A percentile compares a stretch with the other conserved stretches of the same genome.
phyloP scores from a whole-genome alignment of 1,140 invertebrate species.

The Mycetomoellerius zeteki region DNA sequence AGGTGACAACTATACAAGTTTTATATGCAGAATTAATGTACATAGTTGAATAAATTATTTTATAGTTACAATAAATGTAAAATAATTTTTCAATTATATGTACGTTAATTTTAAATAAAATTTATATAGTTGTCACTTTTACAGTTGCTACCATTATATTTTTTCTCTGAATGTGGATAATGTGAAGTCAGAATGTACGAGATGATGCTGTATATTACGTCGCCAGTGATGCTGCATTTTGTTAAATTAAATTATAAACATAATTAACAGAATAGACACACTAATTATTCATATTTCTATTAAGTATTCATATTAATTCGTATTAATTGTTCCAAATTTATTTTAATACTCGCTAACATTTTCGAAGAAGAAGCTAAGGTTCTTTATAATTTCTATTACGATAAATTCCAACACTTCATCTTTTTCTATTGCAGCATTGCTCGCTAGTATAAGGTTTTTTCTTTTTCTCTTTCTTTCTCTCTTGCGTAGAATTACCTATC shows the following conservation, averaged over 20 bases:
- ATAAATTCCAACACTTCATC: neutral
- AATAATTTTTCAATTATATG: too few relatives aligned
- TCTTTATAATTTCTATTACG: neutral
- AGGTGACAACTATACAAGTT: too few relatives aligned
- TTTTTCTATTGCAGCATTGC: conserved; percentile 46
- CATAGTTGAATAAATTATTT: too few relatives aligned
- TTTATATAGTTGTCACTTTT: too few relatives aligned
- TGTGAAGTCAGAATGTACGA: conserved; percentile 31
- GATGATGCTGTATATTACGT: conserved; percentile 21
- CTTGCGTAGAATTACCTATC: conserved; percentile 68
- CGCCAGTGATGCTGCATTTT: conserved; percentile 48
- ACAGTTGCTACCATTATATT: too few relatives aligned
- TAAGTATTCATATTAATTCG: neutral
- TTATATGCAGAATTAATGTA: too few relatives aligned
- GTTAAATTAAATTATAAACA: neutral
- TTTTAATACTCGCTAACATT: neutral
- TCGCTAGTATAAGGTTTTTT: neutral
- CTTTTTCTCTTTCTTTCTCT: neutral
- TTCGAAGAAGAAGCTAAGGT: neutral
- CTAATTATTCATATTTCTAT: neutral
- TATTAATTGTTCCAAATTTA: neutral
- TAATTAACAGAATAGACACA: neutral
- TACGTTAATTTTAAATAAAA: too few relatives aligned
- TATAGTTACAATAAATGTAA: too few relatives aligned
- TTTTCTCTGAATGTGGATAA: neutral